Conservation (phyloP, 2,797 vertebrate genomes). For the Propithecus deckenii region DNA sequence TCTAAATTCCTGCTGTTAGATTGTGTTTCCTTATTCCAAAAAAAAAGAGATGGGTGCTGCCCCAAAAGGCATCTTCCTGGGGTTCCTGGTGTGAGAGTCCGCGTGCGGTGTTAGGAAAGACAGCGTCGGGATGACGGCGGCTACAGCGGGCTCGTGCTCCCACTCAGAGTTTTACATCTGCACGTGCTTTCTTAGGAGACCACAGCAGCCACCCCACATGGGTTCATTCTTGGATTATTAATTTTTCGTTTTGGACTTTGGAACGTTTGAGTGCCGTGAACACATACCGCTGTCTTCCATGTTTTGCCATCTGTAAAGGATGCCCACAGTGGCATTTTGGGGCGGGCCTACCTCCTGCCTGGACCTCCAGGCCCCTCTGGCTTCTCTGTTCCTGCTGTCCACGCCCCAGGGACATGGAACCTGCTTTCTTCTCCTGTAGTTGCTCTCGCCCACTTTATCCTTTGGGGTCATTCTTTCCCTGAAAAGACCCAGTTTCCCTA, state of each 20-base stretch:
- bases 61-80: fast-evolving
- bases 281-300: fast-evolving
- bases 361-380: neutral
- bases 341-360: neutral
- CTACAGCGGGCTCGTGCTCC: fast-evolving
- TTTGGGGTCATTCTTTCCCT: neutral
- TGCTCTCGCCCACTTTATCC: neutral
- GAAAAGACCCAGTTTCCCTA: neutral
- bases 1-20: neutral
- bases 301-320: neutral
- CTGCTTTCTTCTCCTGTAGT: neutral
- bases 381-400: neutral
- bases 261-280: fast-evolving
- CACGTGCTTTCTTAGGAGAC: neutral
- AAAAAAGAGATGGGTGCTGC: neutral
- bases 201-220: fast-evolving
- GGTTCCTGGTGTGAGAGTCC: neutral
- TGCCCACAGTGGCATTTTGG: neutral
- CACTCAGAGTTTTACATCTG: neutral
- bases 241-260: neutral
- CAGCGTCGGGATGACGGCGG: neutral
- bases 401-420: neutral
- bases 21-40: neutral
- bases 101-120: fast-evolving
- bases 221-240: neutral